Percentiles rank a stretch among this genome's conserved stretches.
phyloP scores from a whole-genome alignment of 2,888 invertebrate species.

The Cerastis leucographa region DNA sequence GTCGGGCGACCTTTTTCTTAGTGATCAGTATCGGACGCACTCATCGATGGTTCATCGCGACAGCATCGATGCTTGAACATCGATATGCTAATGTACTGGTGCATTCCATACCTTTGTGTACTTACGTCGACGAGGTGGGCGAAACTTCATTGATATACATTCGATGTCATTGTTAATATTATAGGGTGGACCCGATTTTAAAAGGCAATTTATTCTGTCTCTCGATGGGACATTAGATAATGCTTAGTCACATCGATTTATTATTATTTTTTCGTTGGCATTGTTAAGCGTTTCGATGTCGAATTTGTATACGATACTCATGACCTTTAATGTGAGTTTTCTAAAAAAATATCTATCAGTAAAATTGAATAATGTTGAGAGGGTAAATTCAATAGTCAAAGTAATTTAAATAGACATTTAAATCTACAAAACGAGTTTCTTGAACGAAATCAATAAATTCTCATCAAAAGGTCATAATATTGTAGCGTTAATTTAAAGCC shows the following conservation, averaged over 20 bases:
- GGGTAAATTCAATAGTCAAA: constrained; percentile 42
- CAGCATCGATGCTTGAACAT: constrained; percentile 84
- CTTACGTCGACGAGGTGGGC: constrained; percentile 90
- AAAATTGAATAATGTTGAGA: constrained; percentile 31
- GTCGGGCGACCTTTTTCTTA: constrained; percentile 84
- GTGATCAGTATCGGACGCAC: constrained; percentile 84
- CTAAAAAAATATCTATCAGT: constrained; percentile 40
- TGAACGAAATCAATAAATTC: constrained; percentile 78
- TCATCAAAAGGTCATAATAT: constrained; percentile 77
- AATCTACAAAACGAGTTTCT: constrained; percentile 42
- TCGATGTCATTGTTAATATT: constrained; percentile 87
- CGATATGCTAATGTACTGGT: constrained; percentile 85
- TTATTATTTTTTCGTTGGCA: constrained; percentile 68
- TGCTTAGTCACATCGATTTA: constrained; percentile 80
- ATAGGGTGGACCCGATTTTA: constrained; percentile 84
- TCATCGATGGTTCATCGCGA: constrained; percentile 84
- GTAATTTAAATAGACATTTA: constrained; percentile 36
- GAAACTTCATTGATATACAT: constrained; percentile 88
- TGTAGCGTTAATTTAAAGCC: constrained; percentile 72
- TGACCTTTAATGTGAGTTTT: constrained; percentile 64
- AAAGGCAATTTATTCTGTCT: constrained; percentile 86
- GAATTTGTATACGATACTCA: constrained; percentile 68
- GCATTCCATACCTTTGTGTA: constrained; percentile 87
- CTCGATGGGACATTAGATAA: constrained; percentile 84
- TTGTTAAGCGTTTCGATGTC: constrained; percentile 68